Percentiles rank a stretch among this genome's conserved stretches.
These are phyloP conservation scores for Drosophila lacertosa DNA, from an alignment of 1,140 invertebrate genomes.

Conservation along the genomic window DNA sequence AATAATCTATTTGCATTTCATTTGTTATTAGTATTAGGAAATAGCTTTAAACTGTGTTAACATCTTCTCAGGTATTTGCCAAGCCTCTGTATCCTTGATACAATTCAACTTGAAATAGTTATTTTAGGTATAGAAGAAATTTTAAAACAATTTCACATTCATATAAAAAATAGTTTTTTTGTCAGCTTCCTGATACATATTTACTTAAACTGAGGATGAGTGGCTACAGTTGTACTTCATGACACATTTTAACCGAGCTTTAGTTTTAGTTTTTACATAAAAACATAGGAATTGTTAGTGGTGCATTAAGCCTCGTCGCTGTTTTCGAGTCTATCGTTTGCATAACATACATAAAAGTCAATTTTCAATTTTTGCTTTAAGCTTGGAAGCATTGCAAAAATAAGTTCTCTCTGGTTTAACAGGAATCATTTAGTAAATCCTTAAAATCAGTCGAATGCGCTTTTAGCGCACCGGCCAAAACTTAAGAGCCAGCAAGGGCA, in stretches of 20 bases:
- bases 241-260: background rate
- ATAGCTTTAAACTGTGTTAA: conserved; percentile 6
- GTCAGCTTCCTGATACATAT: conserved; percentile 1
- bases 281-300: conserved; percentile 9
- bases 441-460: background rate
- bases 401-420: conserved; percentile 28
- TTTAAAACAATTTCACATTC: background rate
- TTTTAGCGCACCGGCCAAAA: conserved; percentile 86
- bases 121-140: background rate
- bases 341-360: conserved; percentile 36
- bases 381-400: conserved; percentile 56
- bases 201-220: background rate
- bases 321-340: conserved; percentile 47
- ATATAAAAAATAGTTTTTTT: background rate
- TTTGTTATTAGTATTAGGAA: background rate
- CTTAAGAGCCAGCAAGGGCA: conserved; percentile 89
- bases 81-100: background rate
- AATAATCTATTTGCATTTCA: background rate
- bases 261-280: background rate
- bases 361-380: conserved; percentile 39
- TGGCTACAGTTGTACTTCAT: too few species aligned
- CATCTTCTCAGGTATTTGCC: background rate
- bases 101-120: background rate
- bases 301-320: conserved; percentile 12
- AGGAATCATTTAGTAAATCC: background rate